Evolutionary conservation across 2,888 invertebrate genomes (phyloP), one percentile per base, ranked within the genome.

Genomic region (Caenorhabditis sulstoni): DNA sequence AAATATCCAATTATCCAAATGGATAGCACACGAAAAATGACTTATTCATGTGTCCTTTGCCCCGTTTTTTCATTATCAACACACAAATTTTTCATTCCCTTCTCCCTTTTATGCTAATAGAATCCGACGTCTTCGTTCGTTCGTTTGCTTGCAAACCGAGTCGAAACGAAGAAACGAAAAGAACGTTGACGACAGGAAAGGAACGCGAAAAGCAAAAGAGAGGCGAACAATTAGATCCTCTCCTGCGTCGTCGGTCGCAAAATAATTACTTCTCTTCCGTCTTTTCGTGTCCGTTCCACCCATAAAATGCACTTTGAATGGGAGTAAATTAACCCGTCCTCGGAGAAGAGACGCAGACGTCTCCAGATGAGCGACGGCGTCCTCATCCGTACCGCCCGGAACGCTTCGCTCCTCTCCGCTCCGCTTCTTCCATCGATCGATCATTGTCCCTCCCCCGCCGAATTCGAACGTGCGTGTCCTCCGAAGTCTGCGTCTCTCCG

Each of bases 241-340:
- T 47, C 35, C 35, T 39, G 41, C 20, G 29, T 58, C 61, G 50
- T 70, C 57, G 58, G 58, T 67, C 71, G 62, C 64, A 71, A 71
- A 71, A 71, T 71, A 71, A 71, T 71, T 71, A 71, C 52, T 71
- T 22, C 37, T 52, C 49, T 37, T 23, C 35, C 20, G 20, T 37
- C 18, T 20, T 52, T 52, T 23, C 41, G 62, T 29, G 29, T 23
- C 41, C 64, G 64, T 65, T 52, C 70, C 62, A 62, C 61, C 53
- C 70, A 71, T 71, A 71, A 71, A 71, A 62, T 71, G 71, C 64
- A 71, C 71, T 71, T 71, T 71, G 71, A 65, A 65, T 59, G 52
- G 41, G 49, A 75, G 75, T 75, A 67, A 75, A 75, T 75, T 75
- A 67, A 75, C 75, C 66, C 66, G 61, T 59, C 52, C 50, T 37